Base-by-base conservation (phyloP, 2,797 vertebrate species). In the Babyrousa celebensis region DNA sequence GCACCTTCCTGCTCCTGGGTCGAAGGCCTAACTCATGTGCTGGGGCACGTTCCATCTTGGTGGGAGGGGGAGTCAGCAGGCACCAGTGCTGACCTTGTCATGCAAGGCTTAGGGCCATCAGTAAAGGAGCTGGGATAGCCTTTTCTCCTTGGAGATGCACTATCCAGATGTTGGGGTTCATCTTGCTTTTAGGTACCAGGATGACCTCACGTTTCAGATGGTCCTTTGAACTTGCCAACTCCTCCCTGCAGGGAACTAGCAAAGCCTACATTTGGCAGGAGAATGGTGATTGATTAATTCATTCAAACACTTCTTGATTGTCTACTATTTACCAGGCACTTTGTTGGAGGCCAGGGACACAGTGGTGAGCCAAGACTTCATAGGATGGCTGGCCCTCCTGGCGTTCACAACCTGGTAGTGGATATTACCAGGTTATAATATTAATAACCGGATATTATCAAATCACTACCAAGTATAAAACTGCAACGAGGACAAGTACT, bases 21-120 rank as follows among this genome's bases (percentile, higher is more conserved):
- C 1, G 65, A 25, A 48, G 36, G 84, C 17, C 29, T 36, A 21
- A 70, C 29, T 54, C 6, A 0, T 4, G 18, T 56, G 43, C 27
- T 2, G 0, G 1, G 0, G 10, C 60, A 36, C 11, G 4, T 72
- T 68, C n/a, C 2, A 0, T 54, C 48, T 21, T 18, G 29, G 40
- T 3, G 7, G 4, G 72, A 48, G 36, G 43, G 25, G 29, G 5
- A 40, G 15, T 5, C 14, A 10, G 8, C 0, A 18, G 40, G 85
- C 32, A 8, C 27, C 7, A 21, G 21, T 14, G 11, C 3, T 2
- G 20, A 20, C 83, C 79, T 63, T 14, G 11, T 63, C 12, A 1
- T 27, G 56, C 48, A 84, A 65, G 60, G 27, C 54, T 82, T 48
- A 27, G 74, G 36, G 2, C 52, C 8, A 1, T 70, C 32, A 56